phyloP scores from a whole-genome alignment of 1,140 invertebrate species.

The Artemia franciscana region DNA sequence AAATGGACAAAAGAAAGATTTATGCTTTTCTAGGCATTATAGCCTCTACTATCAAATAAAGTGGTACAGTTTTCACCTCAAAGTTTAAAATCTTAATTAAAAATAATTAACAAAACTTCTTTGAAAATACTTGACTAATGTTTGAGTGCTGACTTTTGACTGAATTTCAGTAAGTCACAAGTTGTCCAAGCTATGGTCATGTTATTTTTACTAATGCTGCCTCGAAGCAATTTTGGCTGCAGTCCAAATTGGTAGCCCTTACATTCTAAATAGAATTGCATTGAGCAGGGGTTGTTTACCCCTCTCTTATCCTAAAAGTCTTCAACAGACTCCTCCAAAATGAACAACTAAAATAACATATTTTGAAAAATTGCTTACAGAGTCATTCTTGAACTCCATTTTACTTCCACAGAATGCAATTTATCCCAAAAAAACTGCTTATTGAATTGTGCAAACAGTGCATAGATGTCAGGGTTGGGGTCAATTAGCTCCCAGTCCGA shows the following conservation, averaged over 20 bases:
- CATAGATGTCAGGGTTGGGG: slow-evolving; percentile 73
- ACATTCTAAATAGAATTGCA: neutral
- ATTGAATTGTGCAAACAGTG: slow-evolving; percentile 67
- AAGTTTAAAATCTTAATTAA: too few relatives aligned
- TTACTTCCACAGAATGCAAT: slow-evolving; percentile 49
- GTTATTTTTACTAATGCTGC: neutral
- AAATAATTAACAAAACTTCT: too few relatives aligned
- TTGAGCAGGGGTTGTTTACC: neutral
- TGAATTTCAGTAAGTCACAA: too few relatives aligned
- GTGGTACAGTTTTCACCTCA: too few relatives aligned
- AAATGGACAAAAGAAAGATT: too few relatives aligned
- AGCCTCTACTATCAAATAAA: too few relatives aligned
- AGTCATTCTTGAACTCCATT: slow-evolving; percentile 91
- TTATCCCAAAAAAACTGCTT: slow-evolving; percentile 55
- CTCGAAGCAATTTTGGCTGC: neutral
- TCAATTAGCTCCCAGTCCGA: slow-evolving; percentile 52
- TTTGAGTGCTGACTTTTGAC: too few relatives aligned
- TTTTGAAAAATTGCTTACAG: slow-evolving; percentile 25
- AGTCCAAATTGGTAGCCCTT: neutral
- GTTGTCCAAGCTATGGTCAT: neutral
- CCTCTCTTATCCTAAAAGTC: neutral
- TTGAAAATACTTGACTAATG: too few relatives aligned
- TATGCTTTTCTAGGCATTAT: too few relatives aligned
- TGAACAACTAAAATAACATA: slow-evolving; percentile 1
- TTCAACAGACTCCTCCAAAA: neutral